A percentile compares a stretch with the other conserved stretches of the same genome.
These are phyloP conservation scores for Sphaerophoria rueppellii DNA, from an alignment of 2,888 invertebrate genomes.

Conservation along the genomic window DNA sequence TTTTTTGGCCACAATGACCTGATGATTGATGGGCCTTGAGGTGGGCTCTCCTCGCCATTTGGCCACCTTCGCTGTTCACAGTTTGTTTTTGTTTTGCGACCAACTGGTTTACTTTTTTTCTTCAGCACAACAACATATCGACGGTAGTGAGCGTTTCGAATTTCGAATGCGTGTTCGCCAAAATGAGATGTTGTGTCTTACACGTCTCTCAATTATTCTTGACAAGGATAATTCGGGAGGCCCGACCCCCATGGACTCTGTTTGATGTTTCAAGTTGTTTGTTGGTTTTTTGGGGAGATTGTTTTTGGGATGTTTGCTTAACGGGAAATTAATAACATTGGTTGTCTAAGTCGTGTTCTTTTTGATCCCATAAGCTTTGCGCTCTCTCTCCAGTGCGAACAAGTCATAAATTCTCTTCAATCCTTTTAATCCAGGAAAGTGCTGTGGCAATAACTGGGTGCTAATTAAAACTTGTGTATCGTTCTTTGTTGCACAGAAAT, in stretches of 20 bases:
- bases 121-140: not conserved
- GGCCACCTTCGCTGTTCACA: slow-evolving; percentile 4
- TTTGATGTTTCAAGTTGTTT: slow-evolving; percentile 22
- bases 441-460: slow-evolving; percentile 6
- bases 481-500: slow-evolving; percentile 15
- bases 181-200: slow-evolving; percentile 72
- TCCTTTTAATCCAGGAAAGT: not conserved
- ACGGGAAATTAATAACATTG: slow-evolving; percentile 62
- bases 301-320: slow-evolving; percentile 61
- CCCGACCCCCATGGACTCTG: slow-evolving; percentile 49
- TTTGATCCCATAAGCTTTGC: not conserved
- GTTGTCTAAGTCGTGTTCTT: not conserved
- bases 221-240: slow-evolving; percentile 71
- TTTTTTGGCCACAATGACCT: slow-evolving; percentile 60
- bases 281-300: slow-evolving; percentile 49
- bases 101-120: slow-evolving; percentile 43
- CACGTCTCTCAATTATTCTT: slow-evolving; percentile 70
- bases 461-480: slow-evolving; percentile 42
- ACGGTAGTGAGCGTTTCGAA: not conserved
- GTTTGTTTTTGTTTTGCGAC: not conserved
- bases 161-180: slow-evolving; percentile 59
- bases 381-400: slow-evolving; percentile 11
- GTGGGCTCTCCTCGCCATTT: slow-evolving; percentile 40
- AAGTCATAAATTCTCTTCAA: slow-evolving; percentile 3
- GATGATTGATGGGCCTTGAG: slow-evolving; percentile 66